These are phyloP conservation scores for Oophaga sylvatica DNA, from an alignment of 2,797 vertebrate species.

Conservation along the genomic window DNA sequence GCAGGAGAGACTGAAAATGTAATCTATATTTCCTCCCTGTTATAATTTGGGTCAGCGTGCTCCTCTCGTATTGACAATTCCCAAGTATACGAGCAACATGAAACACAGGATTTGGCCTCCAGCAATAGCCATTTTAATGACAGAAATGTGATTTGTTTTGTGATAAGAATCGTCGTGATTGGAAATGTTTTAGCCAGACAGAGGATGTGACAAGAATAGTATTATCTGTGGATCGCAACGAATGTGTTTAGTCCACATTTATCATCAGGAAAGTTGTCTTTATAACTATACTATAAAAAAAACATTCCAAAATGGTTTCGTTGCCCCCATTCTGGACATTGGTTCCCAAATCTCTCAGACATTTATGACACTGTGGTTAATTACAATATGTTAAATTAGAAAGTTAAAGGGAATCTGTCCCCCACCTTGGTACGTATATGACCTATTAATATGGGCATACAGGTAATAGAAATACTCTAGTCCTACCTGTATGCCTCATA, in stretches of 20 bases:
- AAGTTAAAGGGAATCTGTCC: no score
- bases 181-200: conserved; percentile 41
- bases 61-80: conserved; percentile 46
- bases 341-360: no score
- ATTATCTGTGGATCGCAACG: background rate
- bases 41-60: conserved; percentile 40
- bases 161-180: conserved; percentile 42
- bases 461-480: no score
- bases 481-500: no score
- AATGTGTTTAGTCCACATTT: background rate
- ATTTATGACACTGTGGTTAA: no score
- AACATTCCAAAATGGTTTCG: no score
- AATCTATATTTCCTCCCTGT: conserved; percentile 23
- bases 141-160: conserved; percentile 53
- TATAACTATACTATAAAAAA: background rate
- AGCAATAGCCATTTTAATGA: conserved; percentile 50
- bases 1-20: conserved; percentile 10
- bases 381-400: no score
- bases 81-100: conserved; percentile 41
- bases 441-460: no score
- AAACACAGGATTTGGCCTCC: conserved; percentile 36
- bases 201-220: conserved; percentile 32
- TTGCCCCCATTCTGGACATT: no score
- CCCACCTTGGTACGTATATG: no score
- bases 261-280: background rate